Conservation (phyloP, 2,797 vertebrate species). For the Podarcis lilfordi region DNA sequence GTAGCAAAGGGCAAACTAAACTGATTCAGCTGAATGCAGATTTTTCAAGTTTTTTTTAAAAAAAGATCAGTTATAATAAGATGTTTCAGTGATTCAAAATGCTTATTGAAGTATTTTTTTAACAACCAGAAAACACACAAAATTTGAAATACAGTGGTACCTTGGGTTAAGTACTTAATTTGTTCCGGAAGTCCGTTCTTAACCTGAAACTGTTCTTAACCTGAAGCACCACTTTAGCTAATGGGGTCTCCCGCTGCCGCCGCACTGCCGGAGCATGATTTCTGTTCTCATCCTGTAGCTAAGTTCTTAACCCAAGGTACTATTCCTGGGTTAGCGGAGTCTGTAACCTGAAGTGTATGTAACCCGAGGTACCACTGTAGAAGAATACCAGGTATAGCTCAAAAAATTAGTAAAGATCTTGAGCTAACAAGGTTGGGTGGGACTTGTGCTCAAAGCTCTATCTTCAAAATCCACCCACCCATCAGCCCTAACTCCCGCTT, state of each 20-base stretch:
- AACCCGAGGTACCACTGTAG: too few species aligned
- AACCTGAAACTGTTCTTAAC: too few species aligned
- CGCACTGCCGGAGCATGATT: too few species aligned
- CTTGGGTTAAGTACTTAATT: too few species aligned
- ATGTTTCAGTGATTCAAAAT: not conserved
- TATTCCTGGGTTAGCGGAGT: too few species aligned
- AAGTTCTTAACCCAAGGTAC: too few species aligned
- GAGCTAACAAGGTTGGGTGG: not conserved
- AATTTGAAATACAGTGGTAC: not conserved
- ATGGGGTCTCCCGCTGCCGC: too few species aligned
- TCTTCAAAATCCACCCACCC: not conserved
- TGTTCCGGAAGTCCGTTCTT: too few species aligned
- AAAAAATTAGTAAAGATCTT: not conserved
- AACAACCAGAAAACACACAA: not conserved
- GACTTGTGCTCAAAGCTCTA: not conserved
- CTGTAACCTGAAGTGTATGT: too few species aligned
- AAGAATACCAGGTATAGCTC: not conserved
- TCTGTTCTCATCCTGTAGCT: too few species aligned
- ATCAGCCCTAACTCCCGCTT: not conserved
- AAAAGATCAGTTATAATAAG: not conserved
- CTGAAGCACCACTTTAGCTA: too few species aligned
- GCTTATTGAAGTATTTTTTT: not conserved
- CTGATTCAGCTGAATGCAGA: not conserved
- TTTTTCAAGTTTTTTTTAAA: not conserved
- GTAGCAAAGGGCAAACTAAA: not conserved